phyloP scores from a whole-genome alignment of 2,797 vertebrate genomes.

The Mus minutoides region DNA sequence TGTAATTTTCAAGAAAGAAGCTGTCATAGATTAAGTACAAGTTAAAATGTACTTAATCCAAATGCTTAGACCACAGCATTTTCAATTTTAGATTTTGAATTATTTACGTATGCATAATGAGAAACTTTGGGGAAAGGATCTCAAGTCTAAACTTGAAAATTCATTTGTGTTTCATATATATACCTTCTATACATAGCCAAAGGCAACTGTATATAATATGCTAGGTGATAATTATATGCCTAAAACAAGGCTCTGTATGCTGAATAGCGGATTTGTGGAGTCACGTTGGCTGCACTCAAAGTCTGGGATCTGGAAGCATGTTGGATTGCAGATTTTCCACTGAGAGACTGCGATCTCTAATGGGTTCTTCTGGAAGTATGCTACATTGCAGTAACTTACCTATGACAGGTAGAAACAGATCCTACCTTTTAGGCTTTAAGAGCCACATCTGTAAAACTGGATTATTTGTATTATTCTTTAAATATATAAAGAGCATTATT shows the following conservation, averaged over 20 bases:
- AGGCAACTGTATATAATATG: background rate
- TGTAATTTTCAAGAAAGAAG: conserved; percentile 24
- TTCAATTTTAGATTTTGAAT: background rate
- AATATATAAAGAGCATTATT: background rate
- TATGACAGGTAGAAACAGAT: background rate
- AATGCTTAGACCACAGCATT: background rate
- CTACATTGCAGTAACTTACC: background rate
- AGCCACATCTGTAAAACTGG: background rate
- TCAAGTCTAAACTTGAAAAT: background rate
- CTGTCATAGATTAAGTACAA: background rate
- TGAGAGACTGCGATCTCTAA: background rate
- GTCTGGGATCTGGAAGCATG: background rate
- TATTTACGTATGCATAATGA: background rate
- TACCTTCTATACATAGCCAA: background rate
- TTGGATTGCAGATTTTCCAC: background rate
- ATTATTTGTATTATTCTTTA: background rate
- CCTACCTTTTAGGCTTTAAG: background rate
- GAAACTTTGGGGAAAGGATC: no score
- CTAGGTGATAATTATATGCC: background rate
- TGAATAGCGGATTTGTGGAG: background rate
- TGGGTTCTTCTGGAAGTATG: conserved; percentile 38
- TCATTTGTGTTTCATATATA: background rate
- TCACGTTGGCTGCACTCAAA: background rate
- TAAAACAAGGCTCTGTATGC: background rate
- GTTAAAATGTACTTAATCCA: background rate